Evolutionary conservation across 2,888 invertebrate genomes (phyloP).

Genomic region (Prosapia bicincta): DNA sequence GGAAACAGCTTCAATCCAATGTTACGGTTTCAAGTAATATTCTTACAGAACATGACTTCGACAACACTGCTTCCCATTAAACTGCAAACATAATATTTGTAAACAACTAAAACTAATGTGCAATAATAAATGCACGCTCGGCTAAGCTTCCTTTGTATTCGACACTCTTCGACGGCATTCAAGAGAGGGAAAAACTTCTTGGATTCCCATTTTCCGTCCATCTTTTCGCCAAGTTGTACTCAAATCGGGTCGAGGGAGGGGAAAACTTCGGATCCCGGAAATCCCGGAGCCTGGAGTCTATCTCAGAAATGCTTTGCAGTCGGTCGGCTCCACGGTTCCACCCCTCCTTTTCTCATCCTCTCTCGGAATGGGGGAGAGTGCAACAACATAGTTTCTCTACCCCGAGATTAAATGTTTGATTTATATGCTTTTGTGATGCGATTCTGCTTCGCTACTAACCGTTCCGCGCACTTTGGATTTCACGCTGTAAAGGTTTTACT

Average conservation of each 20-base stretch:
- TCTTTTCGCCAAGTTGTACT: slow-evolving; percentile 5
- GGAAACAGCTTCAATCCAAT: too few relatives aligned
- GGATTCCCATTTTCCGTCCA: slow-evolving; percentile 2
- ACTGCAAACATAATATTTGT: neutral
- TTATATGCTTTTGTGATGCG: slow-evolving; percentile 20
- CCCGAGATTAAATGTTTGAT: slow-evolving; percentile 31
- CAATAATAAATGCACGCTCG: neutral
- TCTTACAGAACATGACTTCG: too few relatives aligned
- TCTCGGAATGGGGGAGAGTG: neutral
- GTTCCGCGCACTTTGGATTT: neutral
- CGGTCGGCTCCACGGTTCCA: neutral
- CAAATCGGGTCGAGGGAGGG: slow-evolving; percentile 8
- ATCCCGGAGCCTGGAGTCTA: slow-evolving; percentile 27
- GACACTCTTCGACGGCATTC: neutral
- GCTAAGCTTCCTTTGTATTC: neutral
- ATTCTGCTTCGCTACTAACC: neutral
- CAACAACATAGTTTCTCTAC: slow-evolving; percentile 17
- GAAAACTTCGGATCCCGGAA: slow-evolving; percentile 22
- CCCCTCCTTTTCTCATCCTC: slow-evolving; percentile 4
- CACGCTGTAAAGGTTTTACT: neutral
- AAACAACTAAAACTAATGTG: neutral
- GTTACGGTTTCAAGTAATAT: neutral
- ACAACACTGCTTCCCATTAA: neutral
- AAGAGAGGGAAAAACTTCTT: neutral
- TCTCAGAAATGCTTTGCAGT: slow-evolving; percentile 7